Conservation (phyloP, 2,888 invertebrate species). For the Gryllus longicercus region DNA sequence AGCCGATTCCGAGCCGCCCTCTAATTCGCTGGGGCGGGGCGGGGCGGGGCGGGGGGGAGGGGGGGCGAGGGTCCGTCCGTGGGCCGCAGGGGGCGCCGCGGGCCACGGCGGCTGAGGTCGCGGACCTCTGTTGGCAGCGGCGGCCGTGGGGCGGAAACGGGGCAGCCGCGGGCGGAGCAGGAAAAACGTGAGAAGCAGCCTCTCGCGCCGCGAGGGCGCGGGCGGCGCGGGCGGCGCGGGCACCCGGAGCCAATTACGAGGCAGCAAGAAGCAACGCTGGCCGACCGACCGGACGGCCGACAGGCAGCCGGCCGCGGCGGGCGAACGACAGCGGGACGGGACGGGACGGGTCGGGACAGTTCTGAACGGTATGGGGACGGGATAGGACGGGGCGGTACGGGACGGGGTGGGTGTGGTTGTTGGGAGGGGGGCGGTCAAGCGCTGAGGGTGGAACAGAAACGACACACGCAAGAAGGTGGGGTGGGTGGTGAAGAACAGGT, state of each 20-base stretch:
- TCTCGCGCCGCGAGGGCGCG: too few relatives aligned
- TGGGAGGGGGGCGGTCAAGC: too few relatives aligned
- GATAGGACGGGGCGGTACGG: not conserved
- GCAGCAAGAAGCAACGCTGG: not conserved
- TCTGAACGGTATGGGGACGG: not conserved
- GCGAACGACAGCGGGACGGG: not conserved
- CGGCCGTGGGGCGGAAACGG: not conserved
- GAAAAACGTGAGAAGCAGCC: constrained; percentile 11
- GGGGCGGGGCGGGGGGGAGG: too few relatives aligned
- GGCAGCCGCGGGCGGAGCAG: not conserved
- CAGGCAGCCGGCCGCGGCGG: not conserved
- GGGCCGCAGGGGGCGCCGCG: too few relatives aligned
- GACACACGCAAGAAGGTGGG: too few relatives aligned
- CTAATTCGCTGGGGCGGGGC: too few relatives aligned
- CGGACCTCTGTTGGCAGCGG: not conserved
- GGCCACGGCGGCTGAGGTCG: too few relatives aligned
- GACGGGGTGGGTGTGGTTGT: not conserved
- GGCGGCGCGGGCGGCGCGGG: not conserved
- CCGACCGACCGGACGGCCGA: not conserved
- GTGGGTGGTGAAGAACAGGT: too few relatives aligned
- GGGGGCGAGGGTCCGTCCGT: too few relatives aligned
- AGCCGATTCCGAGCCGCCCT: too few relatives aligned
- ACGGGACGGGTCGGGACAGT: too few relatives aligned
- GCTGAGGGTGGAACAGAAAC: too few relatives aligned
- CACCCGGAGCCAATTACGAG: constrained; percentile 10